Conservation (phyloP, 2,797 vertebrate species). For the Nannoperca australis region DNA sequence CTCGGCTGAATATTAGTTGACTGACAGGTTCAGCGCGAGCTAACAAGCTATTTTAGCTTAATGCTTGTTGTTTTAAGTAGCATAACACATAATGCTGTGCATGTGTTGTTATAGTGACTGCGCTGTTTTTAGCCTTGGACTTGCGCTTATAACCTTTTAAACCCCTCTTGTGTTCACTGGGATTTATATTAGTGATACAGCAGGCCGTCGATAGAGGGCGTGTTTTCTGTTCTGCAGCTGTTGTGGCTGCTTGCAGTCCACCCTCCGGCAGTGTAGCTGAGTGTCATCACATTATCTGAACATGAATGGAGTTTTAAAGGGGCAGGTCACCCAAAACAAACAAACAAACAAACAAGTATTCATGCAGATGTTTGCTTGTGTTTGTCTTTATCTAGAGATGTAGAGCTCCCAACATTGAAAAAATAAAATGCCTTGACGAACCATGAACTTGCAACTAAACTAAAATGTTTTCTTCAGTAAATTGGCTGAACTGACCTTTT, state of each 20-base stretch:
- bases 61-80: background rate
- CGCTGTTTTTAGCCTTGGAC: background rate
- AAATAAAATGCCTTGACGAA: background rate
- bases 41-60: background rate
- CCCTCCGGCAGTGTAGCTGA: conserved; percentile 1
- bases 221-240: background rate
- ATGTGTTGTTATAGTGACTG: background rate
- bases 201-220: conserved; percentile 69
- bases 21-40: conserved; percentile 16
- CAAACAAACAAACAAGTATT: background rate
- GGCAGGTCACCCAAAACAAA: background rate
- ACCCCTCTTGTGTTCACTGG: conserved; percentile 1
- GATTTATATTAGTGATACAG: conserved; percentile 53
- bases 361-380: background rate
- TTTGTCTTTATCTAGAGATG: background rate
- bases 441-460: too few relatives aligned
- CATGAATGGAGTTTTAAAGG: background rate
- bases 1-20: conserved; percentile 1
- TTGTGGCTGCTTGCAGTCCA: background rate
- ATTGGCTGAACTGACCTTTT: conserved; percentile 7
- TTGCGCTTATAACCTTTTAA: conserved; percentile 54
- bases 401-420: background rate
- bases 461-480: background rate
- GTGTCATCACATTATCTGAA: background rate
- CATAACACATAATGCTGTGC: accelerated